A percentile compares a stretch with the other conserved stretches of the same genome.
These are phyloP conservation scores for Ammospiza caudacuta DNA, from an alignment of 2,113 vertebrate species.

Conservation along the genomic window DNA sequence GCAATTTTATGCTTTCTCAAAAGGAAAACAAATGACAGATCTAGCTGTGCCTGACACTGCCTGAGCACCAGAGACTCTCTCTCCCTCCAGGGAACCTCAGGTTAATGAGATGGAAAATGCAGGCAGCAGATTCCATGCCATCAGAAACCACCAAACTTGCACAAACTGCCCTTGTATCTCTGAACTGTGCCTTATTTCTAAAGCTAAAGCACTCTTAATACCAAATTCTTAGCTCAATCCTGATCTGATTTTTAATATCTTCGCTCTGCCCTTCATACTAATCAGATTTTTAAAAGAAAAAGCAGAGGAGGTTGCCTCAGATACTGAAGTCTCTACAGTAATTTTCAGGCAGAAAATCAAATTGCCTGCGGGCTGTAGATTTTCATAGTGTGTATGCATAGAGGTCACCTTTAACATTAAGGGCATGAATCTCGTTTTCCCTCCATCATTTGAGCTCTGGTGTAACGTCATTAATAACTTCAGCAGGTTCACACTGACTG, in stretches of 20 bases:
- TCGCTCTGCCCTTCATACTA: conserved; percentile 4
- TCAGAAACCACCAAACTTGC: conserved; percentile 36
- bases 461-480: conserved; percentile 23
- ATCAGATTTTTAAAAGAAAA: conserved; percentile 9
- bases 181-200: conserved; percentile 26
- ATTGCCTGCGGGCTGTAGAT: conserved; percentile 37
- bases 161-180: not conserved
- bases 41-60: conserved; percentile 62
- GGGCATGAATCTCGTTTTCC: conserved; percentile 10
- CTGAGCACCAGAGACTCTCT: conserved; percentile 15
- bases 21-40: conserved; percentile 50
- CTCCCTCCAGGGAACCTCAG: conserved; percentile 10
- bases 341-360: conserved; percentile 57
- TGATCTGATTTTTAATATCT: conserved; percentile 33
- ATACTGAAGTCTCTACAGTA: conserved; percentile 23
- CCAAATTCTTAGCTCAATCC: not conserved
- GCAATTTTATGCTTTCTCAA: conserved; percentile 35
- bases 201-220: conserved; percentile 22
- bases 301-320: not conserved
- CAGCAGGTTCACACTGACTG: conserved; percentile 13
- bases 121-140: conserved; percentile 40
- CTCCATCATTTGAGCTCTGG: conserved; percentile 19
- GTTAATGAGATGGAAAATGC: conserved; percentile 61
- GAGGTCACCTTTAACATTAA: conserved; percentile 53
- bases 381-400: conserved; percentile 11